phyloP scores from a whole-genome alignment of 2,888 invertebrate genomes.

The Stenodera caucasica region DNA sequence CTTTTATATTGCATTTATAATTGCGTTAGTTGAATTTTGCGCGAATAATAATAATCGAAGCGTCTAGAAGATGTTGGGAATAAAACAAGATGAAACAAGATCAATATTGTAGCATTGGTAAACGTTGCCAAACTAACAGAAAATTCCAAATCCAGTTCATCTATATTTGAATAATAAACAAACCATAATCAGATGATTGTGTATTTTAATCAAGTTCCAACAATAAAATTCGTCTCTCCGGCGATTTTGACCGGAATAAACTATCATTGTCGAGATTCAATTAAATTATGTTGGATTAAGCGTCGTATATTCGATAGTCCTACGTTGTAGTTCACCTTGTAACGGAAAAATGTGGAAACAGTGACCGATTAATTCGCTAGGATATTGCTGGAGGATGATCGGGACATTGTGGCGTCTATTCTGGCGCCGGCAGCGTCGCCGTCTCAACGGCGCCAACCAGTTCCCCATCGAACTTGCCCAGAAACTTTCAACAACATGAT shows the following conservation, averaged over 20 bases:
- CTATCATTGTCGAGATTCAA: too few relatives aligned
- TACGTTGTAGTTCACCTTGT: not conserved
- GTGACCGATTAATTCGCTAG: not conserved
- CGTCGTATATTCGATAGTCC: too few relatives aligned
- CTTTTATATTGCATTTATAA: not conserved
- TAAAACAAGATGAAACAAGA: not conserved
- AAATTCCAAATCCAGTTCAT: not conserved
- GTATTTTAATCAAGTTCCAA: too few relatives aligned
- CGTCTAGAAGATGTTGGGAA: not conserved
- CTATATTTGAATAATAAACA: too few relatives aligned
- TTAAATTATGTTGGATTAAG: too few relatives aligned
- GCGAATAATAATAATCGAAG: not conserved
- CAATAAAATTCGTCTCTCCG: too few relatives aligned
- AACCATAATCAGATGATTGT: too few relatives aligned
- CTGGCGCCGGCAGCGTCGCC: slow-evolving; percentile 23
- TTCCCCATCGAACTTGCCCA: too few relatives aligned
- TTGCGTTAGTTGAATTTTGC: not conserved
- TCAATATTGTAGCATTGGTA: not conserved
- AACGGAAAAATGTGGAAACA: not conserved
- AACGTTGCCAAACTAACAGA: not conserved
- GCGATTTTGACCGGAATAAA: too few relatives aligned
- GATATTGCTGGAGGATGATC: slow-evolving; percentile 7
- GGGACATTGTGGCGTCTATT: slow-evolving; percentile 24
- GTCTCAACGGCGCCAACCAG: slow-evolving; percentile 18
- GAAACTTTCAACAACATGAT: slow-evolving; percentile 4